phyloP scores from a whole-genome alignment of 2,113 vertebrate species.

The Empidonax traillii region DNA sequence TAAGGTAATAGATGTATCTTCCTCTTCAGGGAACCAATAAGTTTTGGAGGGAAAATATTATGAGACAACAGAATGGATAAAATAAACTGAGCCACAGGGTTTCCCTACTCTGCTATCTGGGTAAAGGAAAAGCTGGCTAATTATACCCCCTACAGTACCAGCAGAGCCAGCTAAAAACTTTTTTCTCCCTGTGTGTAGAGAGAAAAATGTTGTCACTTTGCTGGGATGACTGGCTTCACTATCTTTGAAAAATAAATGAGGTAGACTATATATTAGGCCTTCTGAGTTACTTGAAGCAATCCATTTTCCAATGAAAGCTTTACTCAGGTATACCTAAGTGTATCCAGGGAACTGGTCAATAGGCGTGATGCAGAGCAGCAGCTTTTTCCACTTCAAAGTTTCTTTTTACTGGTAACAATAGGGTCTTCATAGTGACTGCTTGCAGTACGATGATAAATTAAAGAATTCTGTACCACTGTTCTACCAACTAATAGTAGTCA shows the following conservation, averaged over 20 bases:
- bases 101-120: neutral
- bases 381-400: conserved; percentile 18
- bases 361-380: neutral
- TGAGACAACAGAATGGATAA: neutral
- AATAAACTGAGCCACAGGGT: neutral
- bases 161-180: neutral
- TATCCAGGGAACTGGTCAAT: conserved; percentile 12
- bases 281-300: conserved; percentile 44
- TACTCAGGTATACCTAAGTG: conserved; percentile 40
- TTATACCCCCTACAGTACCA: neutral
- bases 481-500: neutral
- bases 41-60: neutral
- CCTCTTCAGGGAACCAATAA: neutral
- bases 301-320: conserved; percentile 58
- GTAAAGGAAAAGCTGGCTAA: neutral
- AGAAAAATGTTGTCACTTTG: conserved; percentile 38
- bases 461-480: neutral
- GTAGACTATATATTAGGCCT: conserved; percentile 13
- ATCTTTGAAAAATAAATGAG: conserved; percentile 53
- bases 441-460: neutral
- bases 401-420: neutral
- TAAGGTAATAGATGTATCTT: neutral
- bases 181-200: neutral
- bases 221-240: conserved; percentile 16
- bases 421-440: conserved; percentile 1